Base-by-base conservation (phyloP, 2,113 vertebrate genomes). In the Callaeas wilsoni region DNA sequence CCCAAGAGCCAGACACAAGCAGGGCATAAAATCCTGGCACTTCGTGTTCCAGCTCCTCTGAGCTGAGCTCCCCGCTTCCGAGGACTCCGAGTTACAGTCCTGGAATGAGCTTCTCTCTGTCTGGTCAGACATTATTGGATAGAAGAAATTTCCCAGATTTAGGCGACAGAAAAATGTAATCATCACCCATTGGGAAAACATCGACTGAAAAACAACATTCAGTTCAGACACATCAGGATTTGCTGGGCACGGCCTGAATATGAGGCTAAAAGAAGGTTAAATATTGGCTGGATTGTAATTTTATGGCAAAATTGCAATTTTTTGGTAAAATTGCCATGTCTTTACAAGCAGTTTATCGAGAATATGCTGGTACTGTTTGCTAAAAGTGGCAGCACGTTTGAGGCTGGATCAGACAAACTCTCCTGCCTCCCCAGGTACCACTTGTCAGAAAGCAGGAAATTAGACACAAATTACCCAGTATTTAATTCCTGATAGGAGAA, bases 191-290 rank as follows among this genome's bases (percentile, higher is more conserved):
- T 93, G 74, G 14, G 76, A 87, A 93, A 89, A 84, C 57, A 73
- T 64, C 70, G 86, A 65, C 68, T 79, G 77, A 44, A 55, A 93
- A 89, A 57, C 75, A 57, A 16, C 7, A 82, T 53, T 55, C 32
- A 90, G 94, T 80, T 88, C 79, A 52, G 56, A 21, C 17, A 35
- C 30, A 25, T 44, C 67, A 84, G 76, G 55, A 55, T 91, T 89
- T 93, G 46, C 75, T 70, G 74, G 81, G 84, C 77, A 67, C 13
- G 3, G 82, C 84, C 70, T 52, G 50, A 87, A 29, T 60, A 2
- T 44, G 83, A 93, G 92, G 91, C 35, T 82, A 41, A 91, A 50
- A 16, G 33, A 67, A 84, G 47, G 80, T 96, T 69, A 94, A 93
- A 86, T 91, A 29, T 44, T 93, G 79, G 46, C 50, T 94, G 42